Percentiles rank a stretch among this genome's conserved stretches.
These are phyloP conservation scores for Drosophila silvestris DNA, from an alignment of 2,888 invertebrate species.

Conservation along the genomic window DNA sequence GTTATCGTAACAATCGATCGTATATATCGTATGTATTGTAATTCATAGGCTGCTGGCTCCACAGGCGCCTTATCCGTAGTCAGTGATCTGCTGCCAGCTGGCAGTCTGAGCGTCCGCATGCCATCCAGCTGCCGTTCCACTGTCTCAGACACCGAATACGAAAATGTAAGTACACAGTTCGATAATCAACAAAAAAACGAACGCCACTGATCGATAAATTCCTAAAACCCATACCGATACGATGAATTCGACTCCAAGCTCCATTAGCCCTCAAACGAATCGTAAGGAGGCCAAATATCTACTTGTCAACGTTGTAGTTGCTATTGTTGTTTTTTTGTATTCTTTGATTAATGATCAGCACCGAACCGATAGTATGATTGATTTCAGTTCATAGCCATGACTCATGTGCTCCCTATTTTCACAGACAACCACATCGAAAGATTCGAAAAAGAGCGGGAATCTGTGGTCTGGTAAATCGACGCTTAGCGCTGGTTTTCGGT, in stretches of 20 bases:
- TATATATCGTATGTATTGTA: constrained; percentile 79
- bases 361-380: constrained; percentile 5
- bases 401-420: constrained; percentile 38
- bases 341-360: constrained; percentile 14
- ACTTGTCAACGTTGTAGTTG: constrained; percentile 21
- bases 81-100: constrained; percentile 87
- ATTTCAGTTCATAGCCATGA: background rate
- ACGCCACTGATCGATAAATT: constrained; percentile 8
- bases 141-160: constrained; percentile 97
- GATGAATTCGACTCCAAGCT: constrained; percentile 2
- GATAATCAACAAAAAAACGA: constrained; percentile 1
- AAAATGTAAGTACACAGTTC: constrained; percentile 90
- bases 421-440: constrained; percentile 86
- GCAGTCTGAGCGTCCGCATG: constrained; percentile 87
- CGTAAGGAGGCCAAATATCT: constrained; percentile 1
- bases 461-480: constrained; percentile 97
- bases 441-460: constrained; percentile 92
- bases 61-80: constrained; percentile 86
- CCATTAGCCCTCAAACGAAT: constrained; percentile 1
- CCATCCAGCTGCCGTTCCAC: constrained; percentile 93
- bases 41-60: constrained; percentile 88
- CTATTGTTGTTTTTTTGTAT: background rate
- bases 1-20: constrained; percentile 26
- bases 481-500: constrained; percentile 93
- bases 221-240: constrained; percentile 3